Evolutionary conservation across 2,797 vertebrate species (phyloP).

Genomic region (Pseudocheirus occidentalis): DNA sequence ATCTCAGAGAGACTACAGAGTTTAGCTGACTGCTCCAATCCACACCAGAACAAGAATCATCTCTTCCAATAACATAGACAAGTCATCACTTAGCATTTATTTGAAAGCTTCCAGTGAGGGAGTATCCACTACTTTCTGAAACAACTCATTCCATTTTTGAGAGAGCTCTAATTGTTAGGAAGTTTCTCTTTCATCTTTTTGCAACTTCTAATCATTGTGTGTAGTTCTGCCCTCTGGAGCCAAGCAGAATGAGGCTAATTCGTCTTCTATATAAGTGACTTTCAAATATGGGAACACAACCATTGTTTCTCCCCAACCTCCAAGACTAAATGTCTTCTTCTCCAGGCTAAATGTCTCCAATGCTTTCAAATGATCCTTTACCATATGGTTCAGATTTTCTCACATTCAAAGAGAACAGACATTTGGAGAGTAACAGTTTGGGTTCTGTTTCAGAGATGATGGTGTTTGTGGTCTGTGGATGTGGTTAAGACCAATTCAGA

Average conservation of each 20-base stretch:
- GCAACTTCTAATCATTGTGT: background rate
- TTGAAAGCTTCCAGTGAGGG: background rate
- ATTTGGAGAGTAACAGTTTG: background rate
- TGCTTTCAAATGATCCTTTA: background rate
- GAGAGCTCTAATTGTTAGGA: background rate
- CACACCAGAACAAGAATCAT: background rate
- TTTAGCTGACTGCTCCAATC: background rate
- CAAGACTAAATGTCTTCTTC: background rate
- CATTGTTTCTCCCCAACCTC: background rate
- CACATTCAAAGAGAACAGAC: background rate
- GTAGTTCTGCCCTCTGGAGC: background rate
- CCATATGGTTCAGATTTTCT: background rate
- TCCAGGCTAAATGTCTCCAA: background rate
- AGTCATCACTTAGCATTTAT: background rate
- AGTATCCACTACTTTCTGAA: background rate
- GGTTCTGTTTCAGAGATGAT: background rate
- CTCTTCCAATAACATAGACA: background rate
- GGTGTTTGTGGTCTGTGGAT: background rate
- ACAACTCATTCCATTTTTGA: background rate
- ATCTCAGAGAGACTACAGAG: background rate
- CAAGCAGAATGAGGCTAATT: background rate
- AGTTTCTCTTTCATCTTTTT: background rate
- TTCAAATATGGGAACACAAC: background rate
- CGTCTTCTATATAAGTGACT: background rate
- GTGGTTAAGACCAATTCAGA: background rate